Conservation (phyloP, 2,113 vertebrate genomes). For the Hylia prasina region DNA sequence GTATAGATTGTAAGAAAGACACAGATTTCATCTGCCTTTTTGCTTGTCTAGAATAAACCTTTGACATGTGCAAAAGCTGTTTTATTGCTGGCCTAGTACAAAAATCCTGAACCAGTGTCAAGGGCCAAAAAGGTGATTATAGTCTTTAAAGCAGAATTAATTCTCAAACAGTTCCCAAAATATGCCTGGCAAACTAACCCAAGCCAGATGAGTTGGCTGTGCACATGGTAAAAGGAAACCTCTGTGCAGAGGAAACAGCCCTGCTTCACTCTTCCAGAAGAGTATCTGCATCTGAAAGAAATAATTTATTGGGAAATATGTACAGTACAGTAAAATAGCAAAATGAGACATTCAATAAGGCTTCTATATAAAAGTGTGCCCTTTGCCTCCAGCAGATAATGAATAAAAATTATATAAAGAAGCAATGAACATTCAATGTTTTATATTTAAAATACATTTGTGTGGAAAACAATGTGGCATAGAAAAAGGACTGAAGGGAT, state of each 20-base stretch:
- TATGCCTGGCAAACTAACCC: conserved; percentile 2
- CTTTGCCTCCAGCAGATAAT: conserved; percentile 46
- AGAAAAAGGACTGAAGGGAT: conserved; percentile 64
- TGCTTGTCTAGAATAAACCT: neutral
- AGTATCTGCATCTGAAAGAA: conserved; percentile 71
- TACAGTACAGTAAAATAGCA: conserved; percentile 68
- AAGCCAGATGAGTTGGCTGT: neutral
- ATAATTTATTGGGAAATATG: conserved; percentile 67
- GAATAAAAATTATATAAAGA: conserved; percentile 56
- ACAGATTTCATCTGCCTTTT: neutral
- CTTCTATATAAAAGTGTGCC: conserved; percentile 58
- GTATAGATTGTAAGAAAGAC: neutral
- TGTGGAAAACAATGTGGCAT: conserved; percentile 68
- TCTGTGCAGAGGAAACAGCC: conserved; percentile 10
- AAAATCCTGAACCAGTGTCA: neutral
- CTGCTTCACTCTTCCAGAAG: conserved; percentile 52
- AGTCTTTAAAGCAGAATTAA: conserved; percentile 27
- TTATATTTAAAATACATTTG: conserved; percentile 70
- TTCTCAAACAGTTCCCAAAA: neutral
- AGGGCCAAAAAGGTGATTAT: neutral
- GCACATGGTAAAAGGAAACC: neutral
- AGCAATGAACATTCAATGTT: conserved; percentile 61
- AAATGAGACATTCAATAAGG: conserved; percentile 69
- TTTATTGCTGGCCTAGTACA: neutral
- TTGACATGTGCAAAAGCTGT: neutral